Base-by-base conservation (phyloP, 2,113 vertebrate genomes). In the Lontra canadensis region DNA sequence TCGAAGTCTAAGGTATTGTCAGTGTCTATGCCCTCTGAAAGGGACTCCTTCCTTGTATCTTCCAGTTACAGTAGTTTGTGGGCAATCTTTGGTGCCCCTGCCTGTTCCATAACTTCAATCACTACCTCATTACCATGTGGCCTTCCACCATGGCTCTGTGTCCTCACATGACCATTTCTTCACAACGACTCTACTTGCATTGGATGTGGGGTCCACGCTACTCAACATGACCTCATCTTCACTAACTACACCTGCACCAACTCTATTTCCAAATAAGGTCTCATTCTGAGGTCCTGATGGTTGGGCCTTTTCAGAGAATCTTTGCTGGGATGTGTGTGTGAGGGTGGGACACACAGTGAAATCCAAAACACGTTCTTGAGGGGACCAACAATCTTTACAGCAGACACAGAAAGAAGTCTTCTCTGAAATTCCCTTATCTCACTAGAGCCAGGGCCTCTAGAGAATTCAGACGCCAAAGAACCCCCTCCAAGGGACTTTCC, bases 1-100 rank as follows among this genome's bases (percentile, higher is more conserved):
- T 4, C 2, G 5, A 26, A 8, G 52, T 52, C 52, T 42, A 31
- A 36, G 13, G 14, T 52, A 1, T 1, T 4, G 26, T 5, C 42
- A n/a, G 10, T n/a, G 26, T 21, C 1, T 3, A 14, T 20, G 12
- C 25, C 79, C n/a, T 44, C 47, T 34, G 47, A 3, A 80, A 36
- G 36, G 29, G 21, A 29, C 26, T 71, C 55, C 6, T 47, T 73
- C 52, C 23, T 57, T 21, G 29, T 42, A 26, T 21, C 9, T 52
- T 52, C 26, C 42, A 44, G 11, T 34, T 52, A 26, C n/a, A n/a
- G 18, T 2, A 17, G 10, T 52, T 6, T 25, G 13, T 7, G 14
- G 23, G 20, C 10, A 4, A 34, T 4, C 6, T 39, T 21, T 42
- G 42, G 10, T 12, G 2, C 4, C 65, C 67, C 11, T 34, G 55